Conservation (phyloP, 2,113 vertebrate genomes). For the Bubo scandiacus region DNA sequence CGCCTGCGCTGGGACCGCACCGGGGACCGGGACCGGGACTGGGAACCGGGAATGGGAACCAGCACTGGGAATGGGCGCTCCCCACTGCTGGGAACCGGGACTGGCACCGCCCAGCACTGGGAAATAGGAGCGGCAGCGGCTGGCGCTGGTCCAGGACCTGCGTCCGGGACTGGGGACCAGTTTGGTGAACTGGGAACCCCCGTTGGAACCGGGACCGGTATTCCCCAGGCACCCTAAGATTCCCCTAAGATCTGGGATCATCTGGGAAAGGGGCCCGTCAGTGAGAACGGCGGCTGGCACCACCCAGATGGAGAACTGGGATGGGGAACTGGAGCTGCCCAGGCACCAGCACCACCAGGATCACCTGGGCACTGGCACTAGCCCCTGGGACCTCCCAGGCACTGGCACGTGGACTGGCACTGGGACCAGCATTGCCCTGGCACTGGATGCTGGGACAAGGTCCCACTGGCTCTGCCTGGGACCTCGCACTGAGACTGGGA, state of each 20-base stretch:
- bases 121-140: background rate
- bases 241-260: background rate
- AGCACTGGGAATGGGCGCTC: background rate
- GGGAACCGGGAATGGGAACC: background rate
- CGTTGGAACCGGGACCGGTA: fast-evolving
- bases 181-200: background rate
- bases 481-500: background rate
- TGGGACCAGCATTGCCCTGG: background rate
- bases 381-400: background rate
- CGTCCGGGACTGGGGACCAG: background rate
- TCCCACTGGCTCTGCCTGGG: background rate
- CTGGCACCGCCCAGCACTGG: background rate
- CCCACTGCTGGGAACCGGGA: too few species aligned
- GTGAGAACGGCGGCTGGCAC: background rate
- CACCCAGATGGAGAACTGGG: background rate
- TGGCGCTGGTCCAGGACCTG: background rate
- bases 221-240: too few species aligned
- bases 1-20: slow-evolving; percentile 37
- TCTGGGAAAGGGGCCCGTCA: too few species aligned
- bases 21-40: background rate
- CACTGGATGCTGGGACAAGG: background rate
- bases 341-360: background rate
- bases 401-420: background rate
- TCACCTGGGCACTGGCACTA: too few species aligned
- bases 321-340: background rate